These are phyloP conservation scores for Aplidium turbinatum DNA, from an alignment of 23 tunicate species.

Conservation along the genomic window DNA sequence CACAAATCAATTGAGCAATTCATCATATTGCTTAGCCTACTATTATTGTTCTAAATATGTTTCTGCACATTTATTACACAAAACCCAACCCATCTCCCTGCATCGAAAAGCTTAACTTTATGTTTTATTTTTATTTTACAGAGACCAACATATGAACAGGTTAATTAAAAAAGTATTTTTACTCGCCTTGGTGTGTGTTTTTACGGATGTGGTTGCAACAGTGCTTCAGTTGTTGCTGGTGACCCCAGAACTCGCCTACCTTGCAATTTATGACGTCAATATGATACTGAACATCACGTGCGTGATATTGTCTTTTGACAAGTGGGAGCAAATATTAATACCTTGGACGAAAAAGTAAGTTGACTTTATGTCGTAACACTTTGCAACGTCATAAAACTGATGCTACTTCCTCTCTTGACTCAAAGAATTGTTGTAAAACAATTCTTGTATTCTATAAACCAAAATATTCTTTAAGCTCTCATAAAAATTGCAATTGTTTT, in stretches of 20 bases:
- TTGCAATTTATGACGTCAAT: slow-evolving; percentile 65
- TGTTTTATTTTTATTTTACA: neutral
- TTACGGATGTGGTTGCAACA: slow-evolving; percentile 45
- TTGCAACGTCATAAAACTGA: too few species aligned
- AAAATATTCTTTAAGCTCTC: too few species aligned
- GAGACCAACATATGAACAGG: slow-evolving; percentile 10
- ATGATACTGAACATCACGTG: slow-evolving; percentile 54
- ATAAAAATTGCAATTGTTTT: too few species aligned
- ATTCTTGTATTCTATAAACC: too few species aligned
- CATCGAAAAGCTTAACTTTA: neutral
- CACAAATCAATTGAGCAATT: too few species aligned
- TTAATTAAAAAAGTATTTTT: slow-evolving; percentile 56
- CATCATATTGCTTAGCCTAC: too few species aligned
- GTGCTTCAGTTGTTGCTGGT: slow-evolving; percentile 40
- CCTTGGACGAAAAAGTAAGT: slow-evolving; percentile 9
- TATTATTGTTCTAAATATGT: too few species aligned
- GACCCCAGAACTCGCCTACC: slow-evolving; percentile 58
- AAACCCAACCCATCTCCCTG: too few species aligned
- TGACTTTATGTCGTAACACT: too few species aligned
- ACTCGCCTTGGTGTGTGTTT: slow-evolving; percentile 52
- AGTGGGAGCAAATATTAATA: slow-evolving; percentile 38
- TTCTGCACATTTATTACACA: too few species aligned
- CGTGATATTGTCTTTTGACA: slow-evolving; percentile 50
- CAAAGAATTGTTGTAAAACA: too few species aligned
- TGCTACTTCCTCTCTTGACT: too few species aligned